These are phyloP conservation scores for Ditylenchus weischeri DNA, from an alignment of 2,888 invertebrate genomes.

Conservation along the genomic window DNA sequence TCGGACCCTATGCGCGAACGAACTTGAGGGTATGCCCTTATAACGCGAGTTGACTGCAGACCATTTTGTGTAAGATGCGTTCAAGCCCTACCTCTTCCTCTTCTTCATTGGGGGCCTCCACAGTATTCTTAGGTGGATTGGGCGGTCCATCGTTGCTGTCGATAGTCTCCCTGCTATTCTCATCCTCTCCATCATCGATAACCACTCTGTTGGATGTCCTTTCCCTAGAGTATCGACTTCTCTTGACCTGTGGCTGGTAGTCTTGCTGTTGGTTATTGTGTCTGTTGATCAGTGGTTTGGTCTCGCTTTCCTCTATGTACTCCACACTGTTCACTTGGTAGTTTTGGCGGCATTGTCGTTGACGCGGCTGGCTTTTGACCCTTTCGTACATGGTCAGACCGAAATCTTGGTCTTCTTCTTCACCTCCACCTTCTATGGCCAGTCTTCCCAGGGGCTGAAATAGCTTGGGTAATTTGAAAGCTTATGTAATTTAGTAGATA, in stretches of 20 bases:
- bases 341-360: slow-evolving; percentile 15
- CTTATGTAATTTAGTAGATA: neutral
- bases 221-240: too few relatives aligned
- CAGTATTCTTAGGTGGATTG: slow-evolving; percentile 4
- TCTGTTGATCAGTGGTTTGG: neutral
- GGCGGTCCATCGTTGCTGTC: neutral
- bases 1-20: too few relatives aligned
- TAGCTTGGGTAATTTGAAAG: neutral
- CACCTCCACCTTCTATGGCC: neutral
- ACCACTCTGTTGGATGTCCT: neutral
- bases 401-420: neutral
- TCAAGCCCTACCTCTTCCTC: neutral
- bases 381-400: slow-evolving; percentile 24
- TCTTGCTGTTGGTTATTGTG: too few relatives aligned
- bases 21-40: too few relatives aligned
- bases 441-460: neutral
- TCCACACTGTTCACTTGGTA: neutral
- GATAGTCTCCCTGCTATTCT: slow-evolving; percentile 11
- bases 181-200: slow-evolving; percentile 6
- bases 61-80: neutral
- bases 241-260: too few relatives aligned
- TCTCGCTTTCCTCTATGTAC: neutral
- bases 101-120: slow-evolving; percentile 4
- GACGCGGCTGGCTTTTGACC: slow-evolving; percentile 15
- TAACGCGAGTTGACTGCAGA: too few relatives aligned